phyloP scores from a whole-genome alignment of 2,797 vertebrate species.

The Arrhamphus sclerolepis region DNA sequence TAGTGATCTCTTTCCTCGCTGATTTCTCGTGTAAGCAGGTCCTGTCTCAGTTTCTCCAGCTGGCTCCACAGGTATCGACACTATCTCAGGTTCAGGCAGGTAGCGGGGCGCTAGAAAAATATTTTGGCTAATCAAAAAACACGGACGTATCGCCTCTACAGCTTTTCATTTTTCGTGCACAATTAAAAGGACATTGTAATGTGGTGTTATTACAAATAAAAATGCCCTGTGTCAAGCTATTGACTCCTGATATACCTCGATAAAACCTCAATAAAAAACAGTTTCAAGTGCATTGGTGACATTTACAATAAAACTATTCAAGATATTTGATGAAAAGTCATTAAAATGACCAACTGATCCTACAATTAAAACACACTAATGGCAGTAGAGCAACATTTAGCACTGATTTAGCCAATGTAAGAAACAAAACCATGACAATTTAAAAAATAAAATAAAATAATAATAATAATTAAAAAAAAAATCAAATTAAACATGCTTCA shows the following conservation, averaged over 20 bases:
- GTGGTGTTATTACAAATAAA: constrained; percentile 41
- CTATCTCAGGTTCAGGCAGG: constrained; percentile 91
- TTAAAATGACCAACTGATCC: constrained; percentile 73
- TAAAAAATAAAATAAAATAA: too few relatives aligned
- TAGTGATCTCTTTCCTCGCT: constrained; percentile 90
- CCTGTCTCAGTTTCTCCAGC: constrained; percentile 90
- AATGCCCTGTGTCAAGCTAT: constrained; percentile 48
- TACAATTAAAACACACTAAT: constrained; percentile 57
- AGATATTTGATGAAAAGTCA: constrained; percentile 81
- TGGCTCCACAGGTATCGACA: constrained; percentile 88
- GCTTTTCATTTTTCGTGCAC: constrained; percentile 79
- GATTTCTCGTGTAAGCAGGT: constrained; percentile 80
- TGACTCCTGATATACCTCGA: background rate
- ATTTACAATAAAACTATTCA: constrained; percentile 67
- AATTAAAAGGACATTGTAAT: constrained; percentile 74
- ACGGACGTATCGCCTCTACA: constrained; percentile 72
- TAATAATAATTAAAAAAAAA: too few relatives aligned
- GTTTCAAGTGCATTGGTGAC: constrained; percentile 44
- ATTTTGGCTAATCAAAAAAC: constrained; percentile 90
- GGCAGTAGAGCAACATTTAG: constrained; percentile 72
- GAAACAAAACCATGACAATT: constrained; percentile 76
- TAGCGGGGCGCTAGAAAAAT: constrained; percentile 91
- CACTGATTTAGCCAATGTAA: constrained; percentile 72
- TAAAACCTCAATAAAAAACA: constrained; percentile 16
- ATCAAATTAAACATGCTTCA: constrained; percentile 78